Base-by-base conservation (phyloP, 2,888 invertebrate genomes). In the Mesochorus sp. region DNA sequence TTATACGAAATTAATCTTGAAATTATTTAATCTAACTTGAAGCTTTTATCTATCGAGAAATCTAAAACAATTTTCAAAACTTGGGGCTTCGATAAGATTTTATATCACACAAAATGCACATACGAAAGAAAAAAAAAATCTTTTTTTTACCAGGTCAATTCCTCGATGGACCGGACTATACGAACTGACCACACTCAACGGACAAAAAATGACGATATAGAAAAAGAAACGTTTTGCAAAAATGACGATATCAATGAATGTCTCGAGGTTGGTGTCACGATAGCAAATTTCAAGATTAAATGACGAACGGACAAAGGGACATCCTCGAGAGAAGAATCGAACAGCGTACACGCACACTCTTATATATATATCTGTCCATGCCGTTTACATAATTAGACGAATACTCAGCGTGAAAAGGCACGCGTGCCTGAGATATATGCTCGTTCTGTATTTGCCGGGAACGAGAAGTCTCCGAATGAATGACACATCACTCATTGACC, bases 241-340 rank as follows among this genome's bases (percentile, higher is more conserved):
- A 51, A n/a, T 49, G 51, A 70, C 77, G 47, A 79, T 68, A 76
- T 78, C 59, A 62, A 73, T 71, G 76, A 68, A 72, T 66, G 62
- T 71, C 42, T 39, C 28, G 39, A 59, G 66, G n/a, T 79, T 80
- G 85, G 86, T 84, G 85, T 84, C 81, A 77, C 79, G 77, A 81
- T 72, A 80, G 85, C 83, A 83, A 84, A 84, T 87, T 84, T 84
- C 76, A 79, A 84, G 87, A 87, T 86, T 86, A 85, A 87, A 84
- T 44, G 44, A 61, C 59, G 51, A 17, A 14, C 31, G 14, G 21
- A 57, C 67, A 24, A 42, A 34, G 8, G 28, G 47, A 42, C 26
- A 71, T 67, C 49, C 51, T 67, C 51, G 31, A 67, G 61, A 24
- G 51, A 53, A 24, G 31, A 34, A 82, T 76, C 84, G 82, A 78